phyloP scores from a whole-genome alignment of 2,888 invertebrate genomes.

The Orthosia gracilis region DNA sequence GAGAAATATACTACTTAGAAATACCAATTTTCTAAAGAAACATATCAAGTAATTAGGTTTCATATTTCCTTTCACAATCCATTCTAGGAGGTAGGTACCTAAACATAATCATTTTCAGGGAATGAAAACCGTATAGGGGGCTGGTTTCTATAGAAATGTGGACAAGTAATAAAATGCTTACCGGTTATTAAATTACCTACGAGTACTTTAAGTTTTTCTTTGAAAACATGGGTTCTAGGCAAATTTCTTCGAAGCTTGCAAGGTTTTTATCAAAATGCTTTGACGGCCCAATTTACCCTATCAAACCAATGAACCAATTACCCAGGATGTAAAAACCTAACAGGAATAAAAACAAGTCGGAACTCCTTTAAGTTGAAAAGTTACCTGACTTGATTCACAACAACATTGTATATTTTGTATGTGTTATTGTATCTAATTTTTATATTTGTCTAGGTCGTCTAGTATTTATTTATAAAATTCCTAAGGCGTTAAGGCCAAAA shows the following conservation, averaged over 20 bases:
- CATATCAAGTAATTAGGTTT: slow-evolving; percentile 8
- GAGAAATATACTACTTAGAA: not conserved
- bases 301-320: slow-evolving; percentile 2
- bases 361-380: too few species aligned
- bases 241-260: slow-evolving; percentile 10
- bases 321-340: not conserved
- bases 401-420: too few species aligned
- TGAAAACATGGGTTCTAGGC: not conserved
- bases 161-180: slow-evolving; percentile 26
- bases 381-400: too few species aligned
- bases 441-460: too few species aligned
- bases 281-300: slow-evolving; percentile 3
- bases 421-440: too few species aligned
- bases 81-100: slow-evolving; percentile 3
- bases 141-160: slow-evolving; percentile 17
- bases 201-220: slow-evolving; percentile 23
- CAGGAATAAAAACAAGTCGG: not conserved
- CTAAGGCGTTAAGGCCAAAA: too few species aligned
- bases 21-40: slow-evolving; percentile 26
- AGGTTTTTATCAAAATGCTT: not conserved
- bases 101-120: slow-evolving; percentile 33
- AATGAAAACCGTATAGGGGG: not conserved
- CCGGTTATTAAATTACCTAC: slow-evolving; percentile 12
- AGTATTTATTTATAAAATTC: too few species aligned
- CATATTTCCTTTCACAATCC: slow-evolving; percentile 18